phyloP scores from a whole-genome alignment of 2,797 vertebrate species.

The Loris lydekkerianus region DNA sequence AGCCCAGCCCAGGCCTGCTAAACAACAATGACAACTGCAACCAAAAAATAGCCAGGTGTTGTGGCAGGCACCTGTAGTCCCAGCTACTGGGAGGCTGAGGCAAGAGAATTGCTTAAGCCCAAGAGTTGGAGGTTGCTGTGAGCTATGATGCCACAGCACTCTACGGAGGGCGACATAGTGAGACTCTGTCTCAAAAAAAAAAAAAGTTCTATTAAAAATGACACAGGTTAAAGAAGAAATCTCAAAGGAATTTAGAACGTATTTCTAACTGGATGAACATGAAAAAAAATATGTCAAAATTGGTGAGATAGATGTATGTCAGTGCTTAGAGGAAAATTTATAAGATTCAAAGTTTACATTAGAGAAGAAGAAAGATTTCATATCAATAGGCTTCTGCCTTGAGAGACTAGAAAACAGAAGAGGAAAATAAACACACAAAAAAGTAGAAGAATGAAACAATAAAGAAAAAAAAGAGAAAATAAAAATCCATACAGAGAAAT shows the following conservation, averaged over 20 bases:
- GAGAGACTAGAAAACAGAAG: not conserved
- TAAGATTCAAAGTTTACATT: not conserved
- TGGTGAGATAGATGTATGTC: not conserved
- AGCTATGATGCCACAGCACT: no score
- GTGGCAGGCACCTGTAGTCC: no score
- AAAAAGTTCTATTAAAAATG: not conserved
- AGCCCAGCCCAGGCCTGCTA: no score
- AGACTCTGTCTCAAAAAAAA: not conserved
- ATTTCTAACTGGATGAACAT: not conserved
- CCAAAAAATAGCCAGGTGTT: no score
- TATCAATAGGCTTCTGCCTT: not conserved
- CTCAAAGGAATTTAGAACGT: not conserved
- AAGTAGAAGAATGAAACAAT: not conserved
- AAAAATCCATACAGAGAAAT: not conserved
- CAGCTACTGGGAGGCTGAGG: no score
- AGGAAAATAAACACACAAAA: not conserved
- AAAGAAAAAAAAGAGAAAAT: constrained; percentile 4
- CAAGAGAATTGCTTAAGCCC: no score
- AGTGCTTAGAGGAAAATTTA: not conserved
- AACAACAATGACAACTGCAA: no score
- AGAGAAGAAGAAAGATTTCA: not conserved
- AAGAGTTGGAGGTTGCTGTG: no score
- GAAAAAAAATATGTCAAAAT: not conserved
- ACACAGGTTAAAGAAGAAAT: not conserved
- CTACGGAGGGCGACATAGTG: no score